Evolutionary conservation across 2,888 invertebrate species (phyloP), one percentile per base, ranked within the genome.

Genomic region (Athalia rosae): DNA sequence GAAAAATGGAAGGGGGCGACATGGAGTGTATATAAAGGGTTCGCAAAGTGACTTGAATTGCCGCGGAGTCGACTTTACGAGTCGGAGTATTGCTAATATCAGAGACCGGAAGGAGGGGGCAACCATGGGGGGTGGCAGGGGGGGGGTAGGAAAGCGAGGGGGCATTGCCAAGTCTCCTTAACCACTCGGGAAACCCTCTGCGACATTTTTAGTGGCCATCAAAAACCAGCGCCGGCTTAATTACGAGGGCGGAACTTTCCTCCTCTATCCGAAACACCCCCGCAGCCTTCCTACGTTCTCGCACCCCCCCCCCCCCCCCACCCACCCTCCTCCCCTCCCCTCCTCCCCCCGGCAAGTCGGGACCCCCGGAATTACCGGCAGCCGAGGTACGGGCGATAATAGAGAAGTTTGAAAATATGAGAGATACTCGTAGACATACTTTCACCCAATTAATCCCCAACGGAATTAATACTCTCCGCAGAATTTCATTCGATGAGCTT

Each of bases 201-300:
- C 84, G 89, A 89, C 89, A 88, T 88, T 89, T 89, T 89, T 89
- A 89, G 89, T 89, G 87, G 88, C 89, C 87, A 89, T 89, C 89
- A 89, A 89, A 88, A 89, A 86, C 87, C 86, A 84, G 84, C 83
- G 83, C 83, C 81, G 83, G 86, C 88, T 89, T 89, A 88, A 89
- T 89, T 89, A 89, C 87, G 86, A 86, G 84, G 81, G 83, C 84
- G 79, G 82, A 78, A 83, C 79, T 74, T 71, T 71, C 56, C 58
- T 71, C 71, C 50, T 50, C 67, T 50, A n/a, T 28, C 71, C 71
- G 56, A 43, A 3, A 5, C n/a, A 58, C 56, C 43, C 71, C 45
- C 67, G 47, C 13, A n/a, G 28, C 61, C 28, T 8, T 15, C 13
- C 61, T 8, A n/a, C 56, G 7, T 28, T 61, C n/a, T 9, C 15